phyloP scores from a whole-genome alignment of 2,888 invertebrate species.

The Protula sp. region DNA sequence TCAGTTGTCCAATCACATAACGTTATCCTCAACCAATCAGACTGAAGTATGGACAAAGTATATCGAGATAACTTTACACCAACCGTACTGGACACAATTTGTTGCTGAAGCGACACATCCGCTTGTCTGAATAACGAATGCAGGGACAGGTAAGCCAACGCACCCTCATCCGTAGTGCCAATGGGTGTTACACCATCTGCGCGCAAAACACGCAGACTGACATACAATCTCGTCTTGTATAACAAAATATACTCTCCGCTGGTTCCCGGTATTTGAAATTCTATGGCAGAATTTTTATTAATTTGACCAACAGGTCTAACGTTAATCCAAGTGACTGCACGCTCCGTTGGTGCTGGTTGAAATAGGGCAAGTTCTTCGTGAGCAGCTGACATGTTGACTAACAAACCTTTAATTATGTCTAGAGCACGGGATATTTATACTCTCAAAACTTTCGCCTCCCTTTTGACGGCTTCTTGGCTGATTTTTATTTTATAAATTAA shows the following conservation, averaged over 20 bases:
- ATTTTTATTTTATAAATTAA: no score
- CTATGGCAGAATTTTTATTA: neutral
- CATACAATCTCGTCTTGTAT: neutral
- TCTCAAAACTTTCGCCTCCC: neutral
- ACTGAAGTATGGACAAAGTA: no score
- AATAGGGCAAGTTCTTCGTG: neutral
- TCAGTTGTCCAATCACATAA: neutral
- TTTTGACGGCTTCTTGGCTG: neutral
- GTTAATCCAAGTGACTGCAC: neutral
- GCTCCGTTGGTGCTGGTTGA: neutral
- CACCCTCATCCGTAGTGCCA: neutral
- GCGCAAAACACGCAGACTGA: neutral
- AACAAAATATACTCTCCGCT: neutral
- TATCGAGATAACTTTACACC: neutral
- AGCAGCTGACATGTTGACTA: no score
- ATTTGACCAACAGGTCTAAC: neutral
- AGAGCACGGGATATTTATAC: neutral
- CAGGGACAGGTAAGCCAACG: neutral
- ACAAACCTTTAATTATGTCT: no score
- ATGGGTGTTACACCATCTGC: neutral
- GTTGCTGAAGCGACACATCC: constrained; percentile 1
- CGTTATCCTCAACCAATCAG: no score
- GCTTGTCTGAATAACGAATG: neutral
- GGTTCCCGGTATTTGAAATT: constrained; percentile 2
- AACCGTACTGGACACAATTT: neutral